These are phyloP conservation scores for Euwallacea fornicatus DNA, from an alignment of 1,140 invertebrate genomes.

Conservation along the genomic window DNA sequence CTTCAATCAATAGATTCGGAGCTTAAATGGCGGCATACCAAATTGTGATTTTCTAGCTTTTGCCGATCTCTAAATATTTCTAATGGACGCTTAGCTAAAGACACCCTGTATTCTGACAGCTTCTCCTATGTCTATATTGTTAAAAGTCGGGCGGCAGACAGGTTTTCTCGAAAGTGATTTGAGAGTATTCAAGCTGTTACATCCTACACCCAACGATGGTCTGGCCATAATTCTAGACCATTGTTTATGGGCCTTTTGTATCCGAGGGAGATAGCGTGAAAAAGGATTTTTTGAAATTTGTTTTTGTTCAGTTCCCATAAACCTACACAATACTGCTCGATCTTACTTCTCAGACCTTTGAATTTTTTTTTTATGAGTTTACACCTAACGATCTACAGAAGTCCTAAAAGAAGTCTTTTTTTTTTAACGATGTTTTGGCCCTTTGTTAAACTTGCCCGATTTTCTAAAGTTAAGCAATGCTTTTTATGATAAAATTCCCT, in stretches of 20 bases:
- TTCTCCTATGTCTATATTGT: conserved; percentile 34
- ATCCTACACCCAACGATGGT: conserved; percentile 20
- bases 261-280: conserved; percentile 34
- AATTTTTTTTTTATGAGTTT: neutral
- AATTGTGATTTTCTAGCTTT: too few relatives aligned
- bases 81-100: too few relatives aligned
- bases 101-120: too few relatives aligned
- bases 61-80: too few relatives aligned
- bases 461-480: too few relatives aligned
- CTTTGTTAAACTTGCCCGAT: too few relatives aligned
- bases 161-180: conserved; percentile 34
- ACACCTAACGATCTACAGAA: neutral
- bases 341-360: neutral
- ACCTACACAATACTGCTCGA: neutral
- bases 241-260: conserved; percentile 33
- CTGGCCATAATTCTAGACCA: conserved; percentile 28
- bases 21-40: too few relatives aligned
- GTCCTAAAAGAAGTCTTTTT: neutral
- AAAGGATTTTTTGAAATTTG: conserved; percentile 26
- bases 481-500: too few relatives aligned
- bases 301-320: conserved; percentile 17
- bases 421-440: too few relatives aligned
- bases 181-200: conserved; percentile 32
- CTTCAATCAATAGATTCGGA: too few relatives aligned
- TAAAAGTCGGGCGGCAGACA: conserved; percentile 24